Evolutionary conservation across 2,113 vertebrate species (phyloP).

Genomic region (Dipodomys spectabilis): DNA sequence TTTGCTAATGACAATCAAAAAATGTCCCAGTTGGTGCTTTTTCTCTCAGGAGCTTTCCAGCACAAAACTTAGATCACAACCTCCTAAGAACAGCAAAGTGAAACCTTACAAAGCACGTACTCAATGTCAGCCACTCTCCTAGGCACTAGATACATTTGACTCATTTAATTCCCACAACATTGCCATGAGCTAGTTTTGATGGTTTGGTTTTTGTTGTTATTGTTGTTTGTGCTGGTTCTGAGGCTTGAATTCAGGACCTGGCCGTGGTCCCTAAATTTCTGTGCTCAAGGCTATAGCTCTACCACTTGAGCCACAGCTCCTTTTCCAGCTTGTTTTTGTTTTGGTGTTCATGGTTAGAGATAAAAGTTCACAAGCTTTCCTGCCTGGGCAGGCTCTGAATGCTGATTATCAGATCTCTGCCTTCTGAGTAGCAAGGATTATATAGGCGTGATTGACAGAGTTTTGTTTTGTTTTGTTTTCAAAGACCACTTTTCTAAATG

Average conservation of each 20-base stretch:
- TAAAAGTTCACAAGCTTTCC: too few relatives aligned
- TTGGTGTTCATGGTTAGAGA: too few relatives aligned
- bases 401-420: background rate
- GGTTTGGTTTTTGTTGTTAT: too few relatives aligned
- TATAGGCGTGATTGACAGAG: background rate
- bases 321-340: too few relatives aligned
- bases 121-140: background rate
- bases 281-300: too few relatives aligned
- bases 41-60: background rate
- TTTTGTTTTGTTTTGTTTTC: too few relatives aligned
- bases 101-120: background rate
- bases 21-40: background rate
- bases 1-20: background rate
- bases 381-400: too few relatives aligned
- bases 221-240: too few relatives aligned
- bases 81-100: background rate
- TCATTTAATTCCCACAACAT: conserved; percentile 22
- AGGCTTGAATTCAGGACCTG: too few relatives aligned
- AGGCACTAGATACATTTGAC: background rate
- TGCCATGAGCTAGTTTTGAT: background rate
- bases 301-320: too few relatives aligned
- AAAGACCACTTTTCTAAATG: conserved; percentile 3
- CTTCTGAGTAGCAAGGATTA: too few relatives aligned
- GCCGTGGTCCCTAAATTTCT: too few relatives aligned
- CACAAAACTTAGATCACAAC: background rate